Conservation (phyloP, 2,797 vertebrate species). For the Myotis findleyi region DNA sequence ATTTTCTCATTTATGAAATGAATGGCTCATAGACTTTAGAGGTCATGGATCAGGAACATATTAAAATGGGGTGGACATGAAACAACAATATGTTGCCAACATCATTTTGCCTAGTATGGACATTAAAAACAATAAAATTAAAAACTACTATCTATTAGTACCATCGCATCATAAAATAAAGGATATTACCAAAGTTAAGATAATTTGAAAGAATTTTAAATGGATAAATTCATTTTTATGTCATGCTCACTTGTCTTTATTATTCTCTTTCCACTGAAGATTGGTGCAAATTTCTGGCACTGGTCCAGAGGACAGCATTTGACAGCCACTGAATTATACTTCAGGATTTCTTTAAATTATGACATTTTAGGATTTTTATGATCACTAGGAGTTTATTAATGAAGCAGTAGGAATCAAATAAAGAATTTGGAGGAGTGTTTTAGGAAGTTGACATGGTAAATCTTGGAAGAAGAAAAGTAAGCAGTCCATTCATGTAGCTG, state of each 20-base stretch:
- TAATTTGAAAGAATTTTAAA: not conserved
- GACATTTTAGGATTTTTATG: slow-evolving; percentile 22
- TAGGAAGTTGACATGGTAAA: not conserved
- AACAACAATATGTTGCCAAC: not conserved
- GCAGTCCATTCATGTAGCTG: not conserved
- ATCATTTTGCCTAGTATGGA: not conserved
- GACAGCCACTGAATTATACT: slow-evolving; percentile 12
- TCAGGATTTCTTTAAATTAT: slow-evolving; percentile 20
- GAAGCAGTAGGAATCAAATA: not conserved
- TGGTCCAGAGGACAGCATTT: not conserved
- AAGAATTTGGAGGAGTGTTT: not conserved
- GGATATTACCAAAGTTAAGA: not conserved
- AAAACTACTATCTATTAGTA: not conserved
- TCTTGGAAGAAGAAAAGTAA: slow-evolving; percentile 32
- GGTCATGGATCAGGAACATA: not conserved
- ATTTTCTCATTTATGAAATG: slow-evolving; percentile 22
- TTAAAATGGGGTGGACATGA: not conserved
- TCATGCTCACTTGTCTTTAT: not conserved
- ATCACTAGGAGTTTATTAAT: slow-evolving; percentile 43
- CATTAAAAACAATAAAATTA: slow-evolving; percentile 13
- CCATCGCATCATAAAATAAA: not conserved
- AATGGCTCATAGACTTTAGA: not conserved
- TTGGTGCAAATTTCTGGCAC: not conserved
- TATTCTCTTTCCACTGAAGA: not conserved
- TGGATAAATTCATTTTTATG: not conserved